Evolutionary conservation across 2,113 vertebrate species (phyloP).

Genomic region (Corythoichthys intestinalis): DNA sequence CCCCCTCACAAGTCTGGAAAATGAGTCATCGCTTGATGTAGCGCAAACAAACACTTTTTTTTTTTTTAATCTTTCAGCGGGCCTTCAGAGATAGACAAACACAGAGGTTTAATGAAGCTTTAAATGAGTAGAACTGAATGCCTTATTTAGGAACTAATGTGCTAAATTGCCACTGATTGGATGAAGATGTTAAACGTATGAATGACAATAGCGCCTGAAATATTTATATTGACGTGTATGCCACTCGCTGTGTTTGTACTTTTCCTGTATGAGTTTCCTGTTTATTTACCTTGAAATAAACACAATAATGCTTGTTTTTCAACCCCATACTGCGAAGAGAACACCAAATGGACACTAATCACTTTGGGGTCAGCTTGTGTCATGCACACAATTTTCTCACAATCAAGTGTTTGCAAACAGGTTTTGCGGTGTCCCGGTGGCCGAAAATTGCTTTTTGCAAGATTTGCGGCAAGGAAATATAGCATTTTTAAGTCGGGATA

Average conservation of each 20-base stretch:
- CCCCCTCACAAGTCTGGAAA: background rate
- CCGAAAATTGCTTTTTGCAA: no score
- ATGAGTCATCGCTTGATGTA: constrained; percentile 28
- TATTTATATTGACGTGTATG: background rate
- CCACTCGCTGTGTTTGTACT: background rate
- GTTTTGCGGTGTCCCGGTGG: background rate
- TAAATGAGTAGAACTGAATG: background rate
- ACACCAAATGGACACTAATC: constrained; percentile 36
- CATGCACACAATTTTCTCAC: constrained; percentile 20
- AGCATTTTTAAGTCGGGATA: no score
- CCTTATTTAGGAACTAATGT: constrained; percentile 12
- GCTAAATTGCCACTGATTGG: background rate
- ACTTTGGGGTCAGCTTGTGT: background rate
- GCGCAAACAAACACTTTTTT: constrained; percentile 10
- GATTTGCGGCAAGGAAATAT: no score
- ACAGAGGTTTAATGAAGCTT: constrained; percentile 6
- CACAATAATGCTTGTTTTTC: constrained; percentile 20
- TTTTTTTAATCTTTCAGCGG: constrained; percentile 1
- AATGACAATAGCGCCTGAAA: background rate
- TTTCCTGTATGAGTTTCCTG: background rate
- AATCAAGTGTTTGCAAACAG: constrained; percentile 44
- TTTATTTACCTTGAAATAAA: background rate
- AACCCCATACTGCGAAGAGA: constrained; percentile 20
- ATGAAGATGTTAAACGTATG: background rate
- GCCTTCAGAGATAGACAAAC: constrained; percentile 15